Base-by-base conservation (phyloP, 53 echinoderm and acorn worm species). In the Glandiceps talaboti region DNA sequence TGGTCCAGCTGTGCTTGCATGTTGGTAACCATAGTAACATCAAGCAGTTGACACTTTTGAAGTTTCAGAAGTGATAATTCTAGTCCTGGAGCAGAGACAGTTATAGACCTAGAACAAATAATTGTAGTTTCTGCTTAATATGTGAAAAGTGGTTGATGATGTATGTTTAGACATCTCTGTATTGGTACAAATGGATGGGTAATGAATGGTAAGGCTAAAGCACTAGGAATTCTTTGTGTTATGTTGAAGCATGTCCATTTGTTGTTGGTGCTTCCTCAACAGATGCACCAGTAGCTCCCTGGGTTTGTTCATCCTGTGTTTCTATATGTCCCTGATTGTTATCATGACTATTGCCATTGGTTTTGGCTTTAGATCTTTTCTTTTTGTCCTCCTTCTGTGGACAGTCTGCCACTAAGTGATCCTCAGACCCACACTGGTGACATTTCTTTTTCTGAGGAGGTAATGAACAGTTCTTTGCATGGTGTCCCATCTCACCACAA, bases 371-470 rank as follows among this genome's bases (percentile, higher is more conserved):
- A 45, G 64, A 45, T 45, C 20, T 87, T 90, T 91, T 85, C 91
- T 91, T 94, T 89, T 89, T 89, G 79, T 74, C 84, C 32, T 86
- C 77, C 82, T 92, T 94, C 86, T 89, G 82, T 76, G 93, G 93
- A 77, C 97, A 97, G 82, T 93, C 97, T 0, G 97, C 97, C 77
- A 93, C 87, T 28, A 97, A 87, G 89, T 97, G 97, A 28, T 97
- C 91, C 30, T 97, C 97, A 26, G 97, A 91, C 28, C 92, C 85
- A 83, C 97, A 97, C 77, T 89, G 91, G 81, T 97, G 93, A 81
- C 97, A 97, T 73, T 88, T 87, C 78, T 97, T 97, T 72, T 92
- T 92, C 80, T 90, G 83, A 1, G 90, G 92, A 0, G 97, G 97
- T 78, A 87, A 77, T 27, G 91, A 85, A 45, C 97, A 97, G 84